These are phyloP conservation scores for Pocillopora damicornis DNA, from an alignment of 64 coral and sea anemone species.

Conservation along the genomic window DNA sequence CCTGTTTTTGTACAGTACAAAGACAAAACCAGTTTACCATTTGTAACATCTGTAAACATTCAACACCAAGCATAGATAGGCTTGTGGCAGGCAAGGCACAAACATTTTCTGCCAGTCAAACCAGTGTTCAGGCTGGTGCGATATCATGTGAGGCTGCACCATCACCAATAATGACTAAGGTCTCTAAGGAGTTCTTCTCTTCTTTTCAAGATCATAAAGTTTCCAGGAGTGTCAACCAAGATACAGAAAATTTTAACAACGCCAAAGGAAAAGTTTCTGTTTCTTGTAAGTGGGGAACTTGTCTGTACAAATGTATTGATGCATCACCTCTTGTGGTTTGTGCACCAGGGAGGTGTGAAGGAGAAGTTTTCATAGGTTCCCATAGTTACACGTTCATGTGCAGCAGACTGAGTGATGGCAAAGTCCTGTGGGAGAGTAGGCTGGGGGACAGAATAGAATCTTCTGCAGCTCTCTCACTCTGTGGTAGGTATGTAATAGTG, in stretches of 20 bases:
- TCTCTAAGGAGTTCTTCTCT: not conserved
- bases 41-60: slow-evolving; percentile 41
- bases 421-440: slow-evolving; percentile 65
- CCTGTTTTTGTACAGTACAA: slow-evolving; percentile 48
- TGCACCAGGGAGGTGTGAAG: slow-evolving; percentile 29
- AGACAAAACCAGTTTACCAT: slow-evolving; percentile 37
- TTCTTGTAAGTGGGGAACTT: slow-evolving; percentile 54
- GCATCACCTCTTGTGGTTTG: slow-evolving; percentile 85
- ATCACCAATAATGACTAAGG: not conserved
- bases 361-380: slow-evolving; percentile 83
- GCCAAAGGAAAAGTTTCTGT: not conserved
- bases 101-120: not conserved
- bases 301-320: slow-evolving; percentile 84
- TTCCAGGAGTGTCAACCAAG: not conserved
- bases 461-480: slow-evolving; percentile 73
- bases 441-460: slow-evolving; percentile 91
- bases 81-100: not conserved
- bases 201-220: not conserved
- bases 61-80: not conserved
- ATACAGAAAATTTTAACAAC: not conserved
- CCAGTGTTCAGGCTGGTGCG: not conserved
- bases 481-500: slow-evolving; percentile 67
- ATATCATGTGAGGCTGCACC: not conserved
- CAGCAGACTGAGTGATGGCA: slow-evolving; percentile 51
- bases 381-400: slow-evolving; percentile 84